phyloP scores from a whole-genome alignment of 2,113 vertebrate genomes.

The Dinomys branickii region DNA sequence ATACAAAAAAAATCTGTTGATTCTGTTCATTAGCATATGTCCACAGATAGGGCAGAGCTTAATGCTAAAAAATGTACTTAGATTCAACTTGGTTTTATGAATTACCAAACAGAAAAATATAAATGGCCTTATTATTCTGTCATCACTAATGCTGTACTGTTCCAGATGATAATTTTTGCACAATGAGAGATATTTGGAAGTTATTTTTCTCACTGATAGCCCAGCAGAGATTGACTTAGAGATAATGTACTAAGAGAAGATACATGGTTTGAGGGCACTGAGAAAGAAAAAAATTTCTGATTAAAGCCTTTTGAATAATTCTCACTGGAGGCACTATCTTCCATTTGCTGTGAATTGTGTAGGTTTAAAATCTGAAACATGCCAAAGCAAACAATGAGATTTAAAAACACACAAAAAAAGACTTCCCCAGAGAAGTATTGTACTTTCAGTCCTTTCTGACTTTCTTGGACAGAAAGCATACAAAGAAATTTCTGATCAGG shows the following conservation, averaged over 20 bases:
- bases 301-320: slow-evolving; percentile 76
- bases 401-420: background rate
- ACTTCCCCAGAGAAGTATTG: background rate
- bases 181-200: slow-evolving; percentile 70
- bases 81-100: slow-evolving; percentile 81
- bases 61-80: slow-evolving; percentile 80
- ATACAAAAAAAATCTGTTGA: slow-evolving; percentile 75
- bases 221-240: slow-evolving; percentile 70
- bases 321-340: slow-evolving; percentile 48
- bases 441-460: background rate
- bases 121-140: slow-evolving; percentile 81
- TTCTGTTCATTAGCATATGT: slow-evolving; percentile 83
- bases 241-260: slow-evolving; percentile 55
- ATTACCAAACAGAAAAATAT: slow-evolving; percentile 78
- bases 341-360: slow-evolving; percentile 59
- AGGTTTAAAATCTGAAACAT: slow-evolving; percentile 62
- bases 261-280: slow-evolving; percentile 63
- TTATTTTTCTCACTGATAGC: slow-evolving; percentile 52
- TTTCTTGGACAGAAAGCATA: background rate
- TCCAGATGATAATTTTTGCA: slow-evolving; percentile 66
- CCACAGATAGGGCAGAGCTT: slow-evolving; percentile 81
- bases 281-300: slow-evolving; percentile 65
- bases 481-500: background rate
- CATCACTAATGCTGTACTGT: slow-evolving; percentile 14
- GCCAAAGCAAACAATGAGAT: slow-evolving; percentile 47